Evolutionary conservation across 1,140 invertebrate species (phyloP), one percentile per base, ranked within the genome.

Genomic region (Amyelois transitella): DNA sequence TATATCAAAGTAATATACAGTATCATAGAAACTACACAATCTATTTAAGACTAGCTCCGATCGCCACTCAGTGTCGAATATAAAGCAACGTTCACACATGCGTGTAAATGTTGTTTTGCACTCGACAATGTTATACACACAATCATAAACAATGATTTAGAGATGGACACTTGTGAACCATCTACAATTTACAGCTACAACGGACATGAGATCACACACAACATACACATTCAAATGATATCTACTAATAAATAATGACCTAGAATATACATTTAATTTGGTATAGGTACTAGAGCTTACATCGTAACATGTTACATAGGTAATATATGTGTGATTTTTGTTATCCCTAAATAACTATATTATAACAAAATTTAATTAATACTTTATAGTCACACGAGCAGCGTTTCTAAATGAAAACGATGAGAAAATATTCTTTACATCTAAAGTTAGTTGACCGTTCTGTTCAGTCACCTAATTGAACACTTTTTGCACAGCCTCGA

Each of bases 401-500:
- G 76, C 56, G 67, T 72, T 72, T 72, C 25, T 77, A 77, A 88
- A 85, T 88, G 75, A 83, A 80, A 77, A 74, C 80, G 78, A 84
- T 83, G 79, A 80, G 82, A 79, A 38, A 28, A 80, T 71, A 64
- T 78, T 72, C 56, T 75, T 60, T 83, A 85, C 61, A 71, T 58
- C 62, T 85, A 82, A 77, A 60, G 18, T 48, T 48, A 72, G 20
- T 21, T 48, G 20, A 48, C 18, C 45, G 18, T 48, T 48, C 55
- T 65, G 66, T 69, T 77, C 70, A 67, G 72, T 75, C 72, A 81
- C 78, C 60, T 77, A 77, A 86, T 81, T 87, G 83, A 86, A 88
- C 86, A 87, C 84, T 86, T 87, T 84, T 83, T 84, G 80, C 84
- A 88, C 84, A 88, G 84, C 86, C 84, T 86, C 69, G 72, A 84